Percentiles rank a stretch among this genome's conserved stretches.
Conservation (phyloP, 2,797 vertebrate genomes). For the Rhincodon typus region DNA sequence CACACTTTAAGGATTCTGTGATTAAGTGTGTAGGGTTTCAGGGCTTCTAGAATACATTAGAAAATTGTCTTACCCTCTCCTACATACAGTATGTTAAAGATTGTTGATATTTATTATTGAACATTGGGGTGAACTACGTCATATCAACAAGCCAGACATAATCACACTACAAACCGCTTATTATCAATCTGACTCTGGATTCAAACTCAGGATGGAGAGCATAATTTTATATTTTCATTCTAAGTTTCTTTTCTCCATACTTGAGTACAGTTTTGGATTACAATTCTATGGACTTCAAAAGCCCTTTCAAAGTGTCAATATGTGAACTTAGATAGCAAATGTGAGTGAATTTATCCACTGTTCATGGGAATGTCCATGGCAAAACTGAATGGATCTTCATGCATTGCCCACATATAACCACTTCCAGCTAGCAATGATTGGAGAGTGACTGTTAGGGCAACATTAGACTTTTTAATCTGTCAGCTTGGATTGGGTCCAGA, state of each 20-base stretch:
- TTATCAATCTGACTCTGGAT: not conserved
- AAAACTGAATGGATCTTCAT: not conserved
- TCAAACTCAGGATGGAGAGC: not conserved
- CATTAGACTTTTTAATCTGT: not conserved
- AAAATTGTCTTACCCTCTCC: no score
- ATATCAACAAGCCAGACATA: no score
- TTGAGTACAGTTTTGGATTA: not conserved
- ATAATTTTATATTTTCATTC: not conserved
- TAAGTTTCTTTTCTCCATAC: not conserved
- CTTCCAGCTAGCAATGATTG: not conserved
- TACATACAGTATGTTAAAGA: no score
- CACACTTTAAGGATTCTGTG: no score
- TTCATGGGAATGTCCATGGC: no score
- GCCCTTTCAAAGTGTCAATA: not conserved
- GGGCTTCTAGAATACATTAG: no score
- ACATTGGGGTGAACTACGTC: no score
- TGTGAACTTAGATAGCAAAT: not conserved
- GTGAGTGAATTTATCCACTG: not conserved
- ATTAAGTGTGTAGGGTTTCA: no score
- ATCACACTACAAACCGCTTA: no score
- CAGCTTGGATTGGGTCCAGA: not conserved
- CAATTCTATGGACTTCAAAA: not conserved
- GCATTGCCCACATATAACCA: not conserved
- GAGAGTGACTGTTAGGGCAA: not conserved
- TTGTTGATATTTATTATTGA: no score